phyloP scores from a whole-genome alignment of 2,797 vertebrate species.

The Caiman crocodilus region DNA sequence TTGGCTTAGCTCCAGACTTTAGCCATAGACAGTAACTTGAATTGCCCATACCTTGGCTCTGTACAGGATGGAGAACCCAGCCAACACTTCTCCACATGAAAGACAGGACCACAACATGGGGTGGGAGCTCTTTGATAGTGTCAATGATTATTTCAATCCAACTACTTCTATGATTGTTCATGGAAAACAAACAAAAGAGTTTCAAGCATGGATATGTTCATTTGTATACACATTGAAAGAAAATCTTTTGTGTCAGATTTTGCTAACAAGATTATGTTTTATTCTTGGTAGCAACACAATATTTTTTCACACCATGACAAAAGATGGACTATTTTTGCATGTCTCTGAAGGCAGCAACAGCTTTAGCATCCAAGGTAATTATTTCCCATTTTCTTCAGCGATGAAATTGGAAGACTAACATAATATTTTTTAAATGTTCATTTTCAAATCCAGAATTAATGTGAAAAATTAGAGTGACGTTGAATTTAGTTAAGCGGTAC shows the following conservation, averaged over 20 bases:
- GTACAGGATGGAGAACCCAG: not conserved
- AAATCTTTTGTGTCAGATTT: not conserved
- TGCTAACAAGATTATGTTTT: not conserved
- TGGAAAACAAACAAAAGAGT: not conserved
- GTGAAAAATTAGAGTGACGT: not conserved
- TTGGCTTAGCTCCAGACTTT: too few species aligned
- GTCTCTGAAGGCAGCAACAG: not conserved
- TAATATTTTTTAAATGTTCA: not conserved
- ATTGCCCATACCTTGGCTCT: too few species aligned
- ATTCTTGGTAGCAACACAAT: not conserved
- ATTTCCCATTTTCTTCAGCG: not conserved
- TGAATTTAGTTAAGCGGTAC: not conserved
- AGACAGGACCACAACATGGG: not conserved
- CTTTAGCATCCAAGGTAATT: not conserved
- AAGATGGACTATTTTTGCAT: not conserved
- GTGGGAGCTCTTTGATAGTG: not conserved
- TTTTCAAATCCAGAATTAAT: not conserved
- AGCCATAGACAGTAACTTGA: too few species aligned
- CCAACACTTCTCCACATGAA: not conserved
- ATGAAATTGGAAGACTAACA: not conserved
- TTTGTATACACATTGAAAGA: not conserved
- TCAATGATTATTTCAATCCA: not conserved
- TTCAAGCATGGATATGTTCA: not conserved
- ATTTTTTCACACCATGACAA: not conserved
- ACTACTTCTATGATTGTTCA: not conserved